These are phyloP conservation scores for Brachyalestes nurse DNA, from an alignment of 2,797 vertebrate species.

Conservation along the genomic window DNA sequence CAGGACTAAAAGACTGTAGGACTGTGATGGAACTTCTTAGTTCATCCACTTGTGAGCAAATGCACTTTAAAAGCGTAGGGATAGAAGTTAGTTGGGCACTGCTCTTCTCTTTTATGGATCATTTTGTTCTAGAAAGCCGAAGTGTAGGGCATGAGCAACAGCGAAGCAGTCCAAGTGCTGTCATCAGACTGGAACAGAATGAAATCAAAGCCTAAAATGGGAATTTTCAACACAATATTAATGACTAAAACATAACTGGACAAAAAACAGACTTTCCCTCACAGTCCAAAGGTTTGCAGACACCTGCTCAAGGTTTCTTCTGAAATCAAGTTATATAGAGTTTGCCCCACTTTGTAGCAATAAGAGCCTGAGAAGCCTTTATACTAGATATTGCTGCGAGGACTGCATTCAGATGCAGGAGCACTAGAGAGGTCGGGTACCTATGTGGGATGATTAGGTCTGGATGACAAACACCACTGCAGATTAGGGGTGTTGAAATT, in stretches of 20 bases:
- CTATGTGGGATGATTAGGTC: not conserved
- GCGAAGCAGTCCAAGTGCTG: not conserved
- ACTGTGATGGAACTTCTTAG: not conserved
- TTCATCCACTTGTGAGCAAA: not conserved
- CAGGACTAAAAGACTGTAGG: not conserved
- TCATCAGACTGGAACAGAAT: not conserved
- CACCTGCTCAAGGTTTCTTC: not conserved
- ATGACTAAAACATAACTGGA: not conserved
- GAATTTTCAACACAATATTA: not conserved
- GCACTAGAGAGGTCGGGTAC: not conserved
- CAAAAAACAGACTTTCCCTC: not conserved
- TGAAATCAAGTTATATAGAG: not conserved
- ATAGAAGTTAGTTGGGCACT: not conserved
- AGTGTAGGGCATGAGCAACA: not conserved
- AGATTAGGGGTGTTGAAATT: too few species aligned
- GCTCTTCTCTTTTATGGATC: not conserved
- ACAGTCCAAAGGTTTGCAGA: not conserved
- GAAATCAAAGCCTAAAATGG: not conserved
- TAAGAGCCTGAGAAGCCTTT: not conserved
- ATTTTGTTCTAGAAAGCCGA: not conserved
- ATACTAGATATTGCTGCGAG: not conserved
- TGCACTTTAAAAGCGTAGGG: not conserved
- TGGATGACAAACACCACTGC: not conserved
- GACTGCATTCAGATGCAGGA: not conserved
- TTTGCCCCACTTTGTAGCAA: not conserved